Evolutionary conservation across 2,113 vertebrate genomes (phyloP).

Genomic region (Cyanoliseus patagonus): DNA sequence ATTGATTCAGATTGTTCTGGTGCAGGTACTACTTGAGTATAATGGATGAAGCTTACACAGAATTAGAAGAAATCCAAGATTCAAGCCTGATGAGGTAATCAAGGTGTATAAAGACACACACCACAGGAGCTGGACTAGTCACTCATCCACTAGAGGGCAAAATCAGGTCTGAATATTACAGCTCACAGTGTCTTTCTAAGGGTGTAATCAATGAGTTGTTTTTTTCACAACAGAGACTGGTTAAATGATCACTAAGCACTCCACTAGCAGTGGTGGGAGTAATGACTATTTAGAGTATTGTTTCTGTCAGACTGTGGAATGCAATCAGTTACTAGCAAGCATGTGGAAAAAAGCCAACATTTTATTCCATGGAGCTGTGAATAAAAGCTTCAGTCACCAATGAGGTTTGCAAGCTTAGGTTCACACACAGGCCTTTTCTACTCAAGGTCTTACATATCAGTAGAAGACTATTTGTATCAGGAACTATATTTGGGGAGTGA

Average conservation of each 20-base stretch:
- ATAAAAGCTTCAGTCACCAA: background rate
- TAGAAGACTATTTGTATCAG: background rate
- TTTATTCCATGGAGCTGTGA: background rate
- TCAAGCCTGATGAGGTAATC: background rate
- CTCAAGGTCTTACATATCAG: background rate
- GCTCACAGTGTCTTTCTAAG: background rate
- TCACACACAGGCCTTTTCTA: background rate
- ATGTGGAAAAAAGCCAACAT: background rate
- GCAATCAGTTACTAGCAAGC: background rate
- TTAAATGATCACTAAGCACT: background rate
- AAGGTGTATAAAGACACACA: background rate
- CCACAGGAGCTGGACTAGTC: background rate
- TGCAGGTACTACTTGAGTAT: background rate
- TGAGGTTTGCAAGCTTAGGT: background rate
- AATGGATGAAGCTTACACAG: constrained; percentile 4
- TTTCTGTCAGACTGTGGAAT: background rate
- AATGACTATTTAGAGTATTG: background rate
- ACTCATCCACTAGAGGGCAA: constrained; percentile 32
- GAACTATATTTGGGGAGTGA: background rate
- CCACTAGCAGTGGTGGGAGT: background rate
- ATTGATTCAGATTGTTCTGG: constrained; percentile 33
- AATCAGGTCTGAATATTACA: background rate
- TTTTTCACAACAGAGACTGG: background rate
- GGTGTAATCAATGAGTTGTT: background rate
- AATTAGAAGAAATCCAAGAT: constrained; percentile 30